phyloP scores from a whole-genome alignment of 2,113 vertebrate genomes.

The Candoia aspera region DNA sequence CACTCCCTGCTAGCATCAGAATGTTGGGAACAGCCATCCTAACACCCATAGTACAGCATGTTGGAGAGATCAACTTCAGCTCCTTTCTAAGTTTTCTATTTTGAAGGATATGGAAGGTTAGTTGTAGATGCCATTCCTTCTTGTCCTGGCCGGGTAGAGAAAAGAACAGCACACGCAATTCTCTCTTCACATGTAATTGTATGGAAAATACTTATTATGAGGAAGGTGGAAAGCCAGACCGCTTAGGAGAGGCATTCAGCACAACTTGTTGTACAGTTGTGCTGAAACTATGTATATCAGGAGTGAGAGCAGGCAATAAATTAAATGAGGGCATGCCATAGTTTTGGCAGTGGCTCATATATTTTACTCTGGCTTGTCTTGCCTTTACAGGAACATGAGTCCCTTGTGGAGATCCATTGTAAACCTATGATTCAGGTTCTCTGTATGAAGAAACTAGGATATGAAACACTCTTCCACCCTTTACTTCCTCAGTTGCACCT shows the following conservation, averaged over 20 bases:
- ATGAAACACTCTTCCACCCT: neutral
- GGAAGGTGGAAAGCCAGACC: neutral
- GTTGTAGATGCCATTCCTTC: neutral
- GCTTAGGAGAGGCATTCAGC: neutral
- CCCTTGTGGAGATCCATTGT: neutral
- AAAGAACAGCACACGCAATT: neutral
- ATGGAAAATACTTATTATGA: neutral
- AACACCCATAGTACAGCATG: neutral
- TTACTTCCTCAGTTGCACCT: neutral
- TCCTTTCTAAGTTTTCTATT: neutral
- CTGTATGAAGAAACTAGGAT: neutral
- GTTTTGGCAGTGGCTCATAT: neutral
- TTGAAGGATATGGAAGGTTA: neutral
- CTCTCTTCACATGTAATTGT: neutral
- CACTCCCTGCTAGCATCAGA: neutral
- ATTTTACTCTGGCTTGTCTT: neutral
- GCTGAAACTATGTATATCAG: neutral
- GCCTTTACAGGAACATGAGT: neutral
- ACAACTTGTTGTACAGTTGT: neutral
- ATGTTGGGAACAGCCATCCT: too few relatives aligned
- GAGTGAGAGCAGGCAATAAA: neutral
- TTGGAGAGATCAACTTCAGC: neutral
- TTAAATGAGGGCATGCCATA: conserved; percentile 7
- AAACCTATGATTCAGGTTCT: neutral
- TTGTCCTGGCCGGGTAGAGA: neutral